Conservation (phyloP, 2,113 vertebrate genomes). For the Gallinago jamesoni region DNA sequence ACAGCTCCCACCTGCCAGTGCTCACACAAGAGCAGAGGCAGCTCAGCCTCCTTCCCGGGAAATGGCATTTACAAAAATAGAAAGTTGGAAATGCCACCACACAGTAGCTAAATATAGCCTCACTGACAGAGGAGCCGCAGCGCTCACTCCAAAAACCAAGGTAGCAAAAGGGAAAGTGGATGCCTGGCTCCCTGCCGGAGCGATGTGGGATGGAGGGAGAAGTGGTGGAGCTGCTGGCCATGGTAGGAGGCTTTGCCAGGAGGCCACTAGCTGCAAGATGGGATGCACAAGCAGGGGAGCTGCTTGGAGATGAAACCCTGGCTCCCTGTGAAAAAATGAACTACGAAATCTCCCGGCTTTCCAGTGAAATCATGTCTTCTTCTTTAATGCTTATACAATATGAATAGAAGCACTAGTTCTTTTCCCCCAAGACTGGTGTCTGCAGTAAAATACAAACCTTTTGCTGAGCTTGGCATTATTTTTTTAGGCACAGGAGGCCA, state of each 20-base stretch:
- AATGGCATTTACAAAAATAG: conserved; percentile 44
- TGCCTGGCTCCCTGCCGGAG: fast-evolving
- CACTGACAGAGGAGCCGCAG: background rate
- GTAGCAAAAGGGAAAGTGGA: background rate
- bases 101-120: conserved; percentile 56
- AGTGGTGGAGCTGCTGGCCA: background rate
- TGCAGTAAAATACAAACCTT: background rate
- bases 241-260: background rate
- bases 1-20: background rate
- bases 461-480: background rate
- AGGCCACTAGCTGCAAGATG: background rate
- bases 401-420: background rate
- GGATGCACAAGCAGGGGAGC: background rate
- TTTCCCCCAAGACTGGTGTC: background rate
- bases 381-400: background rate
- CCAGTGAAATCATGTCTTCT: background rate
- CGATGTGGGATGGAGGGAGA: fast-evolving
- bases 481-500: background rate
- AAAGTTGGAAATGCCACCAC: conserved; percentile 53
- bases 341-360: background rate
- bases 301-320: background rate
- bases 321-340: background rate
- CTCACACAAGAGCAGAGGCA: background rate
- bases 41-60: conserved; percentile 13
- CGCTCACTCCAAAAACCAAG: background rate